Percentiles rank a stretch among this genome's conserved stretches.
Evolutionary conservation across 2,888 invertebrate species (phyloP).

Genomic region (Zygogramma bicolorata): DNA sequence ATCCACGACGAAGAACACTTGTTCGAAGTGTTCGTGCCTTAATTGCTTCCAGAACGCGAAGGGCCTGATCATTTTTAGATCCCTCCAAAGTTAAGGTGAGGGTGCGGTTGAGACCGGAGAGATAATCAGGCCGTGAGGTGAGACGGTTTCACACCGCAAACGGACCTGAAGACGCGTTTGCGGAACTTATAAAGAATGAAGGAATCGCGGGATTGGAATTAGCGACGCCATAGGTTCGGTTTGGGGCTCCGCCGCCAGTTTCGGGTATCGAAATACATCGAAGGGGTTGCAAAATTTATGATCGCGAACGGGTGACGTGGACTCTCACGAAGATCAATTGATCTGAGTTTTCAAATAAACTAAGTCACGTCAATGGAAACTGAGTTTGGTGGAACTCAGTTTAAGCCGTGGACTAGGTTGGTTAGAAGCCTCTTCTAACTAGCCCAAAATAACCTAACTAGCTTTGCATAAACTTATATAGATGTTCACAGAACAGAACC

Average conservation of each 20-base stretch:
- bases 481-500: too few species aligned
- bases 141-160: constrained; percentile 32
- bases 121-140: constrained; percentile 41
- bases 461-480: too few species aligned
- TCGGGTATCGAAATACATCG: too few species aligned
- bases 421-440: too few species aligned
- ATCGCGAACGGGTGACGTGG: too few species aligned
- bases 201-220: constrained; percentile 4
- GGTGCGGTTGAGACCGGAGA: constrained; percentile 41
- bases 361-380: too few species aligned
- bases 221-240: not conserved
- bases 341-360: too few species aligned
- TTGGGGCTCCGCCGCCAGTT: not conserved
- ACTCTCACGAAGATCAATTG: too few species aligned
- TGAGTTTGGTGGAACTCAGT: too few species aligned
- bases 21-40: constrained; percentile 45
- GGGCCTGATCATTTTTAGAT: constrained; percentile 44
- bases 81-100: constrained; percentile 42
- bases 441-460: too few species aligned
- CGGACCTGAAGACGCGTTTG: constrained; percentile 27
- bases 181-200: not conserved
- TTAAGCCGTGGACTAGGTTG: too few species aligned
- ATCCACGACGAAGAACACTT: constrained; percentile 30
- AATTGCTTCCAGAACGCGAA: constrained; percentile 48
- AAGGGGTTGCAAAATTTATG: too few species aligned